Evolutionary conservation across 2,888 invertebrate species (phyloP).

Genomic region (Drosophila parthenogenetica): DNA sequence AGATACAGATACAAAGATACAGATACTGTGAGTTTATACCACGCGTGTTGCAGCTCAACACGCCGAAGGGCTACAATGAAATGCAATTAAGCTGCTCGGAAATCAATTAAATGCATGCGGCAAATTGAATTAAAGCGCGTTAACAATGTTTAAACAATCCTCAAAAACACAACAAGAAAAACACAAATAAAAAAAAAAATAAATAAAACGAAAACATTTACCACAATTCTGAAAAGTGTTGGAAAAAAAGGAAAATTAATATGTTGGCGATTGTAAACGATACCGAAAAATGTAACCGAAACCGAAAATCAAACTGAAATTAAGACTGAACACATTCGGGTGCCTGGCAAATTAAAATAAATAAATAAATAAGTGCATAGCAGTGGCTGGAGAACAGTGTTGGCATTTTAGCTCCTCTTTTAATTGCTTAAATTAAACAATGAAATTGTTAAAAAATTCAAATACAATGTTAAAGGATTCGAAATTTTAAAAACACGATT

Average conservation of each 20-base stretch:
- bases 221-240: too few relatives aligned
- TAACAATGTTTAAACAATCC: slow-evolving; percentile 47
- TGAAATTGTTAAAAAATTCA: too few relatives aligned
- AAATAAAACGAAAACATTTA: neutral
- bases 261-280: slow-evolving; percentile 14
- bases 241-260: slow-evolving; percentile 1
- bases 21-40: slow-evolving; percentile 28
- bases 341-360: slow-evolving; percentile 23
- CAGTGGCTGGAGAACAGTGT: too few relatives aligned
- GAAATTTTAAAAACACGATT: too few relatives aligned
- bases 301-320: slow-evolving; percentile 11
- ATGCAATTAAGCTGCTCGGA: slow-evolving; percentile 73
- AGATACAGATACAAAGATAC: slow-evolving; percentile 13
- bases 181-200: neutral
- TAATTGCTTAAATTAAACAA: too few relatives aligned
- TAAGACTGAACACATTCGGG: slow-evolving; percentile 12
- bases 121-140: slow-evolving; percentile 79
- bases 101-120: slow-evolving; percentile 64
- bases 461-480: too few relatives aligned
- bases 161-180: slow-evolving; percentile 9
- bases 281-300: slow-evolving; percentile 8
- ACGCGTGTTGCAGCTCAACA: slow-evolving; percentile 28
- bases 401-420: too few relatives aligned
- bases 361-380: slow-evolving; percentile 2
- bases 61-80: slow-evolving; percentile 61